Percentiles rank a stretch among this genome's conserved stretches.
phyloP scores from a whole-genome alignment of 2,888 invertebrate species.

The Vanessa cardui region DNA sequence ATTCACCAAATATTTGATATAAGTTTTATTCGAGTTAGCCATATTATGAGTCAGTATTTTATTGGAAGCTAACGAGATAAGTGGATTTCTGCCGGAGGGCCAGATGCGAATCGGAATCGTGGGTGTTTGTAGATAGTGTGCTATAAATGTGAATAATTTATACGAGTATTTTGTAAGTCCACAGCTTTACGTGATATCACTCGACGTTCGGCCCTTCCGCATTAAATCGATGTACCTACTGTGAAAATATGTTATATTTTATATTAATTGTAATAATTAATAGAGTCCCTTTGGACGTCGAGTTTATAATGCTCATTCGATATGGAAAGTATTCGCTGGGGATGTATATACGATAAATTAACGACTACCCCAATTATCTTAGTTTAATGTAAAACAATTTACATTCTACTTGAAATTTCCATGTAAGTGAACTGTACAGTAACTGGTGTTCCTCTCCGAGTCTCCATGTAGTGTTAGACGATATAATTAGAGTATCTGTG shows the following conservation, averaged over 20 bases:
- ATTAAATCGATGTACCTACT: conserved; percentile 57
- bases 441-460: conserved; percentile 80
- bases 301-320: conserved; percentile 76
- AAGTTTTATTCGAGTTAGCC: conserved; percentile 81
- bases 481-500: conserved; percentile 59
- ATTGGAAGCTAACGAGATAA: conserved; percentile 71
- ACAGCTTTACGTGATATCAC: conserved; percentile 80
- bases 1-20: conserved; percentile 82
- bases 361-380: conserved; percentile 66
- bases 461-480: conserved; percentile 76
- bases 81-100: conserved; percentile 73
- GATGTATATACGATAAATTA: conserved; percentile 71
- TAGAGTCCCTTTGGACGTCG: conserved; percentile 68
- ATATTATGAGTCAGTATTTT: conserved; percentile 82
- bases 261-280: conserved; percentile 66
- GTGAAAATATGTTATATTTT: conserved; percentile 64
- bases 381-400: conserved; percentile 69
- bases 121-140: conserved; percentile 82
- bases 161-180: conserved; percentile 82
- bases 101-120: conserved; percentile 68
- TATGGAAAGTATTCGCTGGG: conserved; percentile 63
- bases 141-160: conserved; percentile 83
- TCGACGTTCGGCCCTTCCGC: conserved; percentile 73
- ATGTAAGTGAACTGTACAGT: conserved; percentile 73
- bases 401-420: conserved; percentile 60